Evolutionary conservation across 2,888 invertebrate species (phyloP).

Genomic region (Phanerotoma sp.): DNA sequence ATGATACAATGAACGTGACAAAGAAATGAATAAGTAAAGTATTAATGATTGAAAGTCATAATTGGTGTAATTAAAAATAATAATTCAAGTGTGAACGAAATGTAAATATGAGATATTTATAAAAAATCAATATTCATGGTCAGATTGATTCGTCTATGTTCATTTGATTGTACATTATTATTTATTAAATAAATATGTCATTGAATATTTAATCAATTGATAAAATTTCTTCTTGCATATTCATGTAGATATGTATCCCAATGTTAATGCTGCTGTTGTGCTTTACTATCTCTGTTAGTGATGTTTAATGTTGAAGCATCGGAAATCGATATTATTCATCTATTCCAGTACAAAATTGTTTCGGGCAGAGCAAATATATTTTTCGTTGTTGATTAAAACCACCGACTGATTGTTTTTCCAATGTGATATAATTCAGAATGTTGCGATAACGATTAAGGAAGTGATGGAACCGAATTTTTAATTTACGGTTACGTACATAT

Average conservation of each 20-base stretch:
- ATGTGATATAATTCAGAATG: not conserved
- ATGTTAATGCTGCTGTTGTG: conserved; percentile 12
- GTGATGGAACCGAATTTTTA: too few relatives aligned
- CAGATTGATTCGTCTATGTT: too few relatives aligned
- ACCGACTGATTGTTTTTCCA: conserved; percentile 15
- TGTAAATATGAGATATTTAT: too few relatives aligned
- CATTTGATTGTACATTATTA: not conserved
- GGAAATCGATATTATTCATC: conserved; percentile 24
- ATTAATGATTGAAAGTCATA: too few relatives aligned
- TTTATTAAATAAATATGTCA: too few relatives aligned
- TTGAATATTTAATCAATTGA: not conserved
- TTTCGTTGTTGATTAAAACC: conserved; percentile 14
- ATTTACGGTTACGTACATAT: too few relatives aligned
- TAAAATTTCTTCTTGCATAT: conserved; percentile 15
- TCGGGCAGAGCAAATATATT: conserved; percentile 17
- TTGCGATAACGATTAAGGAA: too few relatives aligned
- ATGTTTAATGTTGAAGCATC: conserved; percentile 14
- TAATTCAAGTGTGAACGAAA: too few relatives aligned
- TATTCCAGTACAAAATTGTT: conserved; percentile 17
- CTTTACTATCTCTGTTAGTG: conserved; percentile 3
- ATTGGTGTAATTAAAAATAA: too few relatives aligned
- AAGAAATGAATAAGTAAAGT: too few relatives aligned
- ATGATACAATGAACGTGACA: too few relatives aligned
- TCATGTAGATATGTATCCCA: conserved; percentile 7
- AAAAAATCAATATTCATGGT: too few relatives aligned